Evolutionary conservation across 2,888 invertebrate genomes (phyloP), one percentile per base, ranked within the genome.

Genomic region (Sinhomidia bicolor): DNA sequence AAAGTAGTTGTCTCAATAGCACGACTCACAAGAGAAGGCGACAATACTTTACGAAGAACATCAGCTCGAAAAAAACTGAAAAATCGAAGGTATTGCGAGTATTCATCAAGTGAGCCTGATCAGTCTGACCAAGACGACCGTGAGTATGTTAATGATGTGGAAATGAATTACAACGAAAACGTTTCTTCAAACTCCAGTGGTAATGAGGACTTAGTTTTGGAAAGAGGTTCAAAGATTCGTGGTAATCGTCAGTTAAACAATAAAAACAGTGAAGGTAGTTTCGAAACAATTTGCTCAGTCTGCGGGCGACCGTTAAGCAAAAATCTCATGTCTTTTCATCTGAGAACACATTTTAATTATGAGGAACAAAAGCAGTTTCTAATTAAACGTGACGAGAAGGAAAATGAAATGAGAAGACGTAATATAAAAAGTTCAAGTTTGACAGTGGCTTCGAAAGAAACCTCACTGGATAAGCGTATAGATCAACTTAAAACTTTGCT

Each of bases 261-360:
- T n/a, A n/a, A n/a, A n/a, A n/a, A n/a, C n/a, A n/a, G n/a, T n/a
- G n/a, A n/a, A n/a, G n/a, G n/a, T 36, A 5, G 36, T 36, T 36
- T 7, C 36, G 36, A 36, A 7, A 7, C 7, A 36, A 36, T 36
- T 5, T 78, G 78, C 54, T 29, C 26, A 17, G 29, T 51, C 17
- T 78, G 78, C 29, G n/a, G 26, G 10, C n/a, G 41, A 29, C 78
- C 54, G 32, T 29, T 78, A n/a, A 78, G 54, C 7, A 32, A 29
- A 51, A 10, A 51, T 7, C 23, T 41, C 17, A 6, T 78, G 78
- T 9, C 47, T 9, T 54, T 51, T 9, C 78, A 78, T 32, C 9
- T 54, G 12, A 29, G 32, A 54, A 78, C 78, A 9, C 78, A 78
- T 32, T 32, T 78, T 14, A 51, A 32, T n/a, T 78, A 14, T 29